Evolutionary conservation across 1,140 invertebrate genomes (phyloP).

Genomic region (Pristionchus pacificus): DNA sequence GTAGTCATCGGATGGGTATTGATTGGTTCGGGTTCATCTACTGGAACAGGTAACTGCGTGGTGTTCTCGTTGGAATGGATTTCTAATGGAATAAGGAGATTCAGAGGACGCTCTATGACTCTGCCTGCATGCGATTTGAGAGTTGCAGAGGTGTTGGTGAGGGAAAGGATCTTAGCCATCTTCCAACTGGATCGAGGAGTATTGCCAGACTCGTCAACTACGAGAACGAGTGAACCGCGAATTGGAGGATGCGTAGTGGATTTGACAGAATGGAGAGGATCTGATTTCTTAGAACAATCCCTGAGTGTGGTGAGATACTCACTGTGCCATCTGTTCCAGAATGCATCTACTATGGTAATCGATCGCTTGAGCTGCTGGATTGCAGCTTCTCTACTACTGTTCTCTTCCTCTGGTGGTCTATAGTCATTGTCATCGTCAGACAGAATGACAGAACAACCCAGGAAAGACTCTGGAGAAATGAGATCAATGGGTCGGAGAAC

Average conservation of each 20-base stretch:
- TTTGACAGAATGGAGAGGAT: not conserved
- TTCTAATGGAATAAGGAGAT: not conserved
- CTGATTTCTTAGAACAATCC: not conserved
- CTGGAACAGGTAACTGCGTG: too few species aligned
- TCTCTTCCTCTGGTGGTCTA: not conserved
- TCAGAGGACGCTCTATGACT: not conserved
- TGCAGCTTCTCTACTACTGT: not conserved
- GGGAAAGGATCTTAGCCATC: not conserved
- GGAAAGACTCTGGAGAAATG: not conserved
- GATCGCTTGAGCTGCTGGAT: not conserved
- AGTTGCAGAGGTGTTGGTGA: not conserved
- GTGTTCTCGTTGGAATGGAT: too few species aligned
- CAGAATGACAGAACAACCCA: not conserved
- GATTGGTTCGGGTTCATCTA: too few species aligned
- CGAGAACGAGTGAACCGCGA: not conserved
- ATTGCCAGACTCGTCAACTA: not conserved
- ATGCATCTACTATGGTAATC: not conserved
- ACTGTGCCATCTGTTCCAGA: not conserved
- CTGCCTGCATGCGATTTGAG: not conserved
- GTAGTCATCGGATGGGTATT: too few species aligned
- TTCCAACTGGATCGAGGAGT: not conserved
- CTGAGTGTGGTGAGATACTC: not conserved
- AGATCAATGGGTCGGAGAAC: not conserved
- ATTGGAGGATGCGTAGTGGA: not conserved
- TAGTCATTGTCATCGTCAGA: not conserved